phyloP scores from a whole-genome alignment of 23 tunicate genomes.

The Halocynthia roretzi region DNA sequence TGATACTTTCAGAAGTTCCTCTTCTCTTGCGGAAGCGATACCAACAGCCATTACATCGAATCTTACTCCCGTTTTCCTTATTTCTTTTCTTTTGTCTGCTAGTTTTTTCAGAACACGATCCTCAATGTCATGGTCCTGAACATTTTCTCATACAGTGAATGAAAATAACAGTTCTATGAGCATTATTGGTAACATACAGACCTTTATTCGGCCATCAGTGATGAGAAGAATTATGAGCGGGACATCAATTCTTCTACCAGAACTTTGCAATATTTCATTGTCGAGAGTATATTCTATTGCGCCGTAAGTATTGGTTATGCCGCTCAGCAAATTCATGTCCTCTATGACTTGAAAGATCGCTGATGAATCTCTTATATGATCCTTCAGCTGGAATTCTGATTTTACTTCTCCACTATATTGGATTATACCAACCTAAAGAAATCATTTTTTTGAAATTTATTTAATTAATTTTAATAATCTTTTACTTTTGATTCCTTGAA shows the following conservation, averaged over 20 bases:
- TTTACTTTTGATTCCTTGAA: neutral
- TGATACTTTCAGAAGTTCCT: neutral
- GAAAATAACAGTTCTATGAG: neutral
- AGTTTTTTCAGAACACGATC: neutral
- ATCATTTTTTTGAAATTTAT: neutral
- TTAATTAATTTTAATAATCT: neutral
- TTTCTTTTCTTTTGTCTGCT: neutral
- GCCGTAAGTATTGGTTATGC: constrained; percentile 42
- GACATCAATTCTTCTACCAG: constrained; percentile 39
- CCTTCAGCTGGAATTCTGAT: constrained; percentile 18
- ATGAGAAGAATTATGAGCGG: constrained; percentile 37
- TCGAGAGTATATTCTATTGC: constrained; percentile 21
- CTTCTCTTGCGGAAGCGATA: neutral
- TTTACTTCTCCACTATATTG: constrained; percentile 20
- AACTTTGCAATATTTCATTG: neutral
- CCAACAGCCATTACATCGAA: constrained; percentile 1
- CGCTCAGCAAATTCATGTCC: constrained; percentile 10
- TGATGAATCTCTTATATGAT: constrained; percentile 9
- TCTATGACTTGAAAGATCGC: constrained; percentile 21
- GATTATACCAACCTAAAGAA: constrained; percentile 28
- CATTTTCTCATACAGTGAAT: neutral
- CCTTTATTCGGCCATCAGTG: constrained; percentile 66
- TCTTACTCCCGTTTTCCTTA: neutral
- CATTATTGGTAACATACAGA: neutral
- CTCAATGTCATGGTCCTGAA: neutral